Conservation (phyloP, 2,797 vertebrate species). For the Sphaeramia orbicularis region DNA sequence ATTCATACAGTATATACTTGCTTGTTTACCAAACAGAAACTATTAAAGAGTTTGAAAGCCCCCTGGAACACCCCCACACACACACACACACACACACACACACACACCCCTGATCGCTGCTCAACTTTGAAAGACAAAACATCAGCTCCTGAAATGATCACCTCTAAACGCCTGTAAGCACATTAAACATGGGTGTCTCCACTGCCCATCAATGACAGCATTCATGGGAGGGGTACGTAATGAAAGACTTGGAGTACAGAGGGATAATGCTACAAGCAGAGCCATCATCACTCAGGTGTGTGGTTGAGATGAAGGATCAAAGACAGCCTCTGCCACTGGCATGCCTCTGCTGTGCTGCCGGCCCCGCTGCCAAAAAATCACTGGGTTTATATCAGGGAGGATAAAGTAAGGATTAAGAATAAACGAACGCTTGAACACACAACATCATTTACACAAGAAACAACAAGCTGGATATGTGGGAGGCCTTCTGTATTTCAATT, state of each 20-base stretch:
- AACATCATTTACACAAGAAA: constrained; percentile 85
- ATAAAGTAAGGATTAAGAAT: constrained; percentile 82
- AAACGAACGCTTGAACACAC: constrained; percentile 82
- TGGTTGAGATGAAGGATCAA: constrained; percentile 80
- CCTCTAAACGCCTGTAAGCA: constrained; percentile 78
- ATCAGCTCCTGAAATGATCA: constrained; percentile 76
- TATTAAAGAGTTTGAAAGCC: constrained; percentile 67
- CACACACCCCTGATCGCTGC: constrained; percentile 23
- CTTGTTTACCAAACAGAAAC: constrained; percentile 66
- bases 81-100: no score
- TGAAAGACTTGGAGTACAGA: constrained; percentile 77
- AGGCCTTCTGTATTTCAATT: constrained; percentile 70
- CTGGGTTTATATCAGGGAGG: constrained; percentile 79
- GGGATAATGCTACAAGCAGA: constrained; percentile 81
- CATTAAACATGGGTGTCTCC: constrained; percentile 83
- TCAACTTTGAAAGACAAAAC: constrained; percentile 74
- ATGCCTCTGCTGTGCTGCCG: constrained; percentile 72
- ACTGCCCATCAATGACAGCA: constrained; percentile 76
- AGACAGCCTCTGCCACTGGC: constrained; percentile 76
- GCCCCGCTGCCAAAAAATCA: constrained; percentile 73
- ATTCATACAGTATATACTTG: constrained; percentile 26
- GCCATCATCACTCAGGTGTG: constrained; percentile 85
- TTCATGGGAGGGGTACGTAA: constrained; percentile 77
- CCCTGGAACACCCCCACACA: constrained; percentile 45
- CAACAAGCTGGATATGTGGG: constrained; percentile 82